Conservation (phyloP, 2,113 vertebrate species). For the Halcyon malimbica region DNA sequence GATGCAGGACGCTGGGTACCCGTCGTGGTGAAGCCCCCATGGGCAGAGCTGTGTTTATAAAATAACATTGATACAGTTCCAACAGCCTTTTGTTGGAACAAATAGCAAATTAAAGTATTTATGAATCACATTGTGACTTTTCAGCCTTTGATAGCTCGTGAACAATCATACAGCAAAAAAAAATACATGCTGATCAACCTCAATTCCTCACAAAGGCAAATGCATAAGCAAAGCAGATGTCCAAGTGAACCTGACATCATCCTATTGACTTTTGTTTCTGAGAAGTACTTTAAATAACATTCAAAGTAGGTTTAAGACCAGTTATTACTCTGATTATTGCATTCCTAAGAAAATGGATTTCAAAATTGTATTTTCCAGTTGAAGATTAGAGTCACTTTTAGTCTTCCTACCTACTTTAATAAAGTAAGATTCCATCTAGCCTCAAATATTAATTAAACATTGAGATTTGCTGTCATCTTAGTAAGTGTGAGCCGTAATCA, state of each 20-base stretch:
- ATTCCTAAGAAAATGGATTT: constrained; percentile 70
- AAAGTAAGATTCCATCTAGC: constrained; percentile 65
- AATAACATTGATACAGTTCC: background rate
- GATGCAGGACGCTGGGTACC: background rate
- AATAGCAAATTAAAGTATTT: constrained; percentile 55
- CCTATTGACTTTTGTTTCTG: constrained; percentile 46
- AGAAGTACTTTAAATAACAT: constrained; percentile 70
- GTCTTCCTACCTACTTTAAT: constrained; percentile 68
- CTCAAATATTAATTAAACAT: constrained; percentile 62
- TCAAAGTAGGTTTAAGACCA: constrained; percentile 54
- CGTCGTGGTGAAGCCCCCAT: background rate
- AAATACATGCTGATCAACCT: constrained; percentile 26
- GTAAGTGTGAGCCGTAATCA: constrained; percentile 65
- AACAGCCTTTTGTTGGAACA: constrained; percentile 13
- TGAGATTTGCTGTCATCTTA: constrained; percentile 67
- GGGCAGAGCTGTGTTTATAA: background rate
- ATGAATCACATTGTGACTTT: constrained; percentile 29
- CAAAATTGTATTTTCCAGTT: constrained; percentile 73
- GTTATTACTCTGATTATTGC: constrained; percentile 65
- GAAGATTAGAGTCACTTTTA: constrained; percentile 75
- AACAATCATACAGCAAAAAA: constrained; percentile 18
- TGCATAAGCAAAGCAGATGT: constrained; percentile 32
- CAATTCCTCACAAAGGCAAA: constrained; percentile 2
- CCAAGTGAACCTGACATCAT: background rate
- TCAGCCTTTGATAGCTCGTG: constrained; percentile 26